Evolutionary conservation across 2,888 invertebrate genomes (phyloP), one percentile per base, ranked within the genome.

Genomic region (Penaeus monodon): DNA sequence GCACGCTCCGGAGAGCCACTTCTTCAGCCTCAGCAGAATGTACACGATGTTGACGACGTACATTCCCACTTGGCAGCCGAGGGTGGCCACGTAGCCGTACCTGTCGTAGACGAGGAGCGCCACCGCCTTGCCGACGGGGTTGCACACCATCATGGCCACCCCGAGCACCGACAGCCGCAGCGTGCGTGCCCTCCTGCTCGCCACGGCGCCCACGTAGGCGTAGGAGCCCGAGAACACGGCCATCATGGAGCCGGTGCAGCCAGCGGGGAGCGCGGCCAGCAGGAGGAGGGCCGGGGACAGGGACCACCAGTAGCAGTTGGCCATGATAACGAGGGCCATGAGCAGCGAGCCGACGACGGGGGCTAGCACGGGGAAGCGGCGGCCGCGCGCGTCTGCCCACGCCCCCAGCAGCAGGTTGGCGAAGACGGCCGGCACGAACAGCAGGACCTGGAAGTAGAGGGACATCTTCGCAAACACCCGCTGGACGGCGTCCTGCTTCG

Each of bases 171-270:
- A 81, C 65, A 81, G 66, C 22, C 24, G 38, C 38, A 49, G 65
- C 20, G 81, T 66, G 38, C 81, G 65, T 0, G 81, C 65, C 49
- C 81, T 33, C 1, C 24, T 24, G 44, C 24, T n/a, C n/a, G 81
- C n/a, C 4, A 38, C 33, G n/a, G 81, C 66, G 33, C 81, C 68
- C 33, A 81, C 44, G 49, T 81, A 81, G 44, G 81, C 81, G 66
- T 68, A 44, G 65, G 38, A 20, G 64, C 44, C 27, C 27, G 33
- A 44, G 24, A 17, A n/a, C 6, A 81, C 49, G 2, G 66, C 81
- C 14, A 66, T 38, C 24, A 38, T 38, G 38, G 66, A 65, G 10
- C 81, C 81, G 33, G 29, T 33, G 8, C 65, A 14, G 20, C 81
- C 81, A 22, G 68, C 38, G 8, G 81, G 81, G 38, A 81, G 33